Conservation (phyloP, 2,113 vertebrate species). For the Cyrtonyx montezumae region DNA sequence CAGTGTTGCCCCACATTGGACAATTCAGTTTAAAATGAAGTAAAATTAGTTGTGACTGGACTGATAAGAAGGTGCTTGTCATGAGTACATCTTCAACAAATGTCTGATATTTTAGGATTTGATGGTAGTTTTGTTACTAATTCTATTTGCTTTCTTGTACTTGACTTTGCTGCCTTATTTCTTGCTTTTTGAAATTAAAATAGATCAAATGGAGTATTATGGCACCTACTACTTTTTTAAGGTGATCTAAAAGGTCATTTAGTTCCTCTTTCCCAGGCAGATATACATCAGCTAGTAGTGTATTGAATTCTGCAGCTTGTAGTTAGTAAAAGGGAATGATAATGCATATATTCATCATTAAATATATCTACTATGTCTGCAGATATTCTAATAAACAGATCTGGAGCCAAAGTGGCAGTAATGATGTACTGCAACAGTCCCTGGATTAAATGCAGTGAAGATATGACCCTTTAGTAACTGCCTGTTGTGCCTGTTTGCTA, state of each 20-base stretch:
- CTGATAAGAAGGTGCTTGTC: background rate
- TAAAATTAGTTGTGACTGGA: background rate
- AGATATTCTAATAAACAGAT: background rate
- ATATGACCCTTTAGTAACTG: conserved; percentile 1
- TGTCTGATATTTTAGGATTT: background rate
- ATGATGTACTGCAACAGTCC: background rate
- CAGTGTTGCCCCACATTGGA: background rate
- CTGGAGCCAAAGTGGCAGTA: background rate
- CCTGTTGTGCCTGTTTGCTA: background rate
- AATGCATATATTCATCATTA: conserved; percentile 10
- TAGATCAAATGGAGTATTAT: background rate
- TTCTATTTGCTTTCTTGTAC: background rate
- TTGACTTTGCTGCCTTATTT: background rate
- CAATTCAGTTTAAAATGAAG: background rate
- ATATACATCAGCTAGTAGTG: background rate
- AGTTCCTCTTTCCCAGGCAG: background rate
- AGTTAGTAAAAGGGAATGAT: conserved; percentile 4
- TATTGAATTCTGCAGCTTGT: background rate
- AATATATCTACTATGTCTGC: background rate
- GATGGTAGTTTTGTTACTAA: background rate
- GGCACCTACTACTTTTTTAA: background rate
- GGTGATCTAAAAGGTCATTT: background rate
- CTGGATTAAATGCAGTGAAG: conserved; percentile 22
- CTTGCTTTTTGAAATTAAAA: background rate
- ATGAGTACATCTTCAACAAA: background rate